Evolutionary conservation across 2,113 vertebrate genomes (phyloP), one percentile per base, ranked within the genome.

Genomic region (Takifugu flavidus): DNA sequence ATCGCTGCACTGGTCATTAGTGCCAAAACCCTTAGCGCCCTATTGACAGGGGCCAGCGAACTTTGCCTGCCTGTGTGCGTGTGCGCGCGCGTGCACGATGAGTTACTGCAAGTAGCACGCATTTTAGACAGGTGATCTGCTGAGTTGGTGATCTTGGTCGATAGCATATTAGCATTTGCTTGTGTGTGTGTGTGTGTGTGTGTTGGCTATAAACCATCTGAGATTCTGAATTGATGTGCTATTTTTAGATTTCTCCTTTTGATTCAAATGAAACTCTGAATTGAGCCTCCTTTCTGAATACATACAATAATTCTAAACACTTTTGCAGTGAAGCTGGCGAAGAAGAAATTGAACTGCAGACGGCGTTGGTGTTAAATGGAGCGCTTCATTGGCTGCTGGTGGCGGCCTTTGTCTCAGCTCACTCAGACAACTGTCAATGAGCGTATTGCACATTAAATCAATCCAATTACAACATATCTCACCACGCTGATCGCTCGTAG

Each of bases 1-100:
- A 91, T 91, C 90, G 82, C 70, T 78, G 87, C 74, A 79, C 82
- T 87, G 79, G 89, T 90, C 89, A 91, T 91, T 91, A 91, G 89
- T 89, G 86, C 77, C 85, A 78, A 84, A 88, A 86, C 87, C 86
- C 83, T 89, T 78, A 79, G 85, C 66, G 83, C 86, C 66, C 86
- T 88, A 85, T 89, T 88, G 85, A 90, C 82, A 82, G 56, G 72
- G 65, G 74, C 49, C 75, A 72, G 66, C 62, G 51, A 79, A 66
- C 69, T 70, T 25, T 75, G 62, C 39, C 4, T 71, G 3, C 62
- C 52, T 66, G 67, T 71, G 67, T 68, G 53, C 65, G 59, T 57
- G 51, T 43, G 59, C 71, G 67, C 56, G 63, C 77, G 56, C 59
- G 58, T 71, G 42, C 13, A 13, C 20, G 54, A 53, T 73, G 78